A percentile compares a stretch with the other conserved stretches of the same genome.
These are phyloP conservation scores for Ceramica pisi DNA, from an alignment of 2,888 invertebrate genomes.

Conservation along the genomic window DNA sequence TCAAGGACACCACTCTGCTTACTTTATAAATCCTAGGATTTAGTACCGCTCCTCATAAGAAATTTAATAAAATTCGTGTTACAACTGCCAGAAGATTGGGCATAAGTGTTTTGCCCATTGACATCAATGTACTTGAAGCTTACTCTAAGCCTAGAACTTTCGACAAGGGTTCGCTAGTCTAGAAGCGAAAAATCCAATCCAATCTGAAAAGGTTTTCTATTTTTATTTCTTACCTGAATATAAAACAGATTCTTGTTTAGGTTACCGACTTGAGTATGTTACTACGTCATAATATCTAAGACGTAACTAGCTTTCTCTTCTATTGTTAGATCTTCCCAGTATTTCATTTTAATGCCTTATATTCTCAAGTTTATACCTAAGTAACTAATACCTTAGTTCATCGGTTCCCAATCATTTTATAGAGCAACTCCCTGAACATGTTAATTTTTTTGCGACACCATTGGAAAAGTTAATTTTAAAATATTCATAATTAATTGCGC, in stretches of 20 bases:
- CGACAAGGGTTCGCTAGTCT: not conserved
- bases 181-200: not conserved
- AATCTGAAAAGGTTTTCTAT: not conserved
- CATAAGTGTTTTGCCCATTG: not conserved
- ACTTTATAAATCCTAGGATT: not conserved
- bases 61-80: not conserved
- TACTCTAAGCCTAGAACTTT: not conserved
- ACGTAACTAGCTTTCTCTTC: not conserved
- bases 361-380: not conserved
- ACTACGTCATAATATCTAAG: not conserved
- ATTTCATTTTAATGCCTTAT: not conserved
- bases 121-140: not conserved
- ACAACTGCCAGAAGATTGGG: not conserved
- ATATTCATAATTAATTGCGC: too few relatives aligned
- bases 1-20: not conserved
- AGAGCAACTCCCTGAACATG: too few relatives aligned
- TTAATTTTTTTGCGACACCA: too few relatives aligned
- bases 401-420: too few relatives aligned
- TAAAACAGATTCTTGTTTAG: not conserved
- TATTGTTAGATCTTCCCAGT: not conserved
- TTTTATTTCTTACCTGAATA: slow-evolving; percentile 6
- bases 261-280: not conserved
- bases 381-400: too few relatives aligned
- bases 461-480: too few relatives aligned
- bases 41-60: not conserved